phyloP scores from a whole-genome alignment of 2,888 invertebrate genomes.

The Hoplodrina ambigua region DNA sequence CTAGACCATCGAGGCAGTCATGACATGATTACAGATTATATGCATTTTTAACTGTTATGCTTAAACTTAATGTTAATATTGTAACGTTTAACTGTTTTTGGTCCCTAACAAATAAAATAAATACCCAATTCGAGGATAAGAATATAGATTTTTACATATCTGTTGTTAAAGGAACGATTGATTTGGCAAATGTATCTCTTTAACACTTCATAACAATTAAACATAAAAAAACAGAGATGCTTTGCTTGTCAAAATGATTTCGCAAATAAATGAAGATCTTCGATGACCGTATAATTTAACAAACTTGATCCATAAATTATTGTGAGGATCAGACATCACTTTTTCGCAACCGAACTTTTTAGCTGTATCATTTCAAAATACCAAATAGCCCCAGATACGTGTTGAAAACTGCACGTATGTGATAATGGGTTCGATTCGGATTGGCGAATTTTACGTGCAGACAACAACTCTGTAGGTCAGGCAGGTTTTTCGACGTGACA shows the following conservation, averaged over 20 bases:
- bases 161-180: too few species aligned
- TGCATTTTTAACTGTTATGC: too few species aligned
- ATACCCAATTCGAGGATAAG: too few species aligned
- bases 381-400: background rate
- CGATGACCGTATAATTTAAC: background rate
- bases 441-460: constrained; percentile 25
- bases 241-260: background rate
- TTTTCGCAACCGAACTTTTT: background rate
- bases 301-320: background rate
- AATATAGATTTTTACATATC: too few species aligned
- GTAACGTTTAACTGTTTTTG: too few species aligned
- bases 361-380: background rate
- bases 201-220: too few species aligned
- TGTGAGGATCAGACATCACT: background rate
- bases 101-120: too few species aligned
- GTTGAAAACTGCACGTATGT: constrained; percentile 1
- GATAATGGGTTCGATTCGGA: background rate
- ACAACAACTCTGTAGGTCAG: constrained; percentile 43
- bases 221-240: too few species aligned
- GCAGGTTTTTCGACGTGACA: constrained; percentile 33
- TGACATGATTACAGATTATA: too few species aligned
- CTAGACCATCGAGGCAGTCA: too few species aligned
- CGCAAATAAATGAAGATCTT: background rate
- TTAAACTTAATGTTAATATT: too few species aligned
- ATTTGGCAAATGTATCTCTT: too few species aligned